Evolutionary conservation across 2,797 vertebrate genomes (phyloP), one percentile per base, ranked within the genome.

Genomic region (Mormyrops attenuatus): DNA sequence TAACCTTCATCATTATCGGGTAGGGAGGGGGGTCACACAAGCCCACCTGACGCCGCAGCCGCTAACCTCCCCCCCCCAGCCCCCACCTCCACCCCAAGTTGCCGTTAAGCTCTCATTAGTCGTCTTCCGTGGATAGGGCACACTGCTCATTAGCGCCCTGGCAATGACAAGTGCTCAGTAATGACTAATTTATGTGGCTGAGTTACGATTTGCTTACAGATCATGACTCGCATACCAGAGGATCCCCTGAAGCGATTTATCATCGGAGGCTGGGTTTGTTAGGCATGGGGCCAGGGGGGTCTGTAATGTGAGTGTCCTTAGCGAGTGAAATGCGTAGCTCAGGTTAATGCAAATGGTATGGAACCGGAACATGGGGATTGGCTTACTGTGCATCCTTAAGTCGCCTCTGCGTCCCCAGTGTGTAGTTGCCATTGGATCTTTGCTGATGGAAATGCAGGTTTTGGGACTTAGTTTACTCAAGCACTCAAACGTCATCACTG

Each of bases 61-160:
- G 4, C 69, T 15, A 38, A 38, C 3, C 3, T n/a, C n/a, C n/a
- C n/a, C 26, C 8, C 63, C 63, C 53, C 53, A 1, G 1, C 15
- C 1, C 53, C 9, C 9, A 0, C 9, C 26, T 3, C 69, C 5
- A 77, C 13, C 69, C 34, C 15, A 85, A 3, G 49, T 53, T 91
- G 90, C 49, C 17, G 73, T 87, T 89, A 30, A 85, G 55, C 77
- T 13, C 89, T 88, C 87, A 88, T 89, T 91, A 85, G 90, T 86
- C 26, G 80, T 84, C 85, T 34, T 55, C 26, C 82, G 41, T 11
- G 22, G n/a, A 77, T 47, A 34, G 44, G 20, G n/a, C 22, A 26
- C 7, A 2, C 20, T 53, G 60, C 57, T 63, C 8, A 6, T 87
- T 87, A 87, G 49, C 38, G 9, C 11, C n/a, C 57, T 8, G n/a